Percentiles rank a stretch among this genome's conserved stretches.
Conservation (phyloP, 2,888 invertebrate species). For the Protodeltote pygarga region DNA sequence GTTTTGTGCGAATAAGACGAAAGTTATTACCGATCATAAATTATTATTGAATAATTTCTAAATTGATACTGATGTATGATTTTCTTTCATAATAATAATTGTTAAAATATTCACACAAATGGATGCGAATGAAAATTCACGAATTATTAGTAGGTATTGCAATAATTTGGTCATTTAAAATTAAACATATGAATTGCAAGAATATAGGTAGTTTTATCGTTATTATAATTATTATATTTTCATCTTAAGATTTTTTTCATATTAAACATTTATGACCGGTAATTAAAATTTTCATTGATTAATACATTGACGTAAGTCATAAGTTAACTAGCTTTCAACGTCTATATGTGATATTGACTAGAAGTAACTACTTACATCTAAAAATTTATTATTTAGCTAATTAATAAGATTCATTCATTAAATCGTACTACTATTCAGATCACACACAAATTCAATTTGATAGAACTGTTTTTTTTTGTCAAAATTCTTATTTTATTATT, state of each 20-base stretch:
- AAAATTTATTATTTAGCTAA: constrained; percentile 61
- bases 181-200: no score
- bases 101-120: no score
- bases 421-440: constrained; percentile 44
- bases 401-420: constrained; percentile 33
- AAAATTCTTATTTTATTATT: constrained; percentile 43
- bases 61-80: no score
- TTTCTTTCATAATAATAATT: no score
- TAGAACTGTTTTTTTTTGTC: constrained; percentile 16
- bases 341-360: constrained; percentile 67
- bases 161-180: no score
- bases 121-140: no score
- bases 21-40: constrained; percentile 45
- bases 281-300: constrained; percentile 15
- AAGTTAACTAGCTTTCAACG: constrained; percentile 58
- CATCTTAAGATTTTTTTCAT: no score
- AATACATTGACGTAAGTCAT: constrained; percentile 37
- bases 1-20: constrained; percentile 53
- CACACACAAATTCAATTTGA: constrained; percentile 41
- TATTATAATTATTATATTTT: no score
- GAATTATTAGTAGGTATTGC: no score
- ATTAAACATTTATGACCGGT: constrained; percentile 23
- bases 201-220: no score
- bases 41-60: constrained; percentile 1
- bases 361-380: constrained; percentile 58